Evolutionary conservation across 2,888 invertebrate species (phyloP).

Genomic region (Microctonus brassicae): DNA sequence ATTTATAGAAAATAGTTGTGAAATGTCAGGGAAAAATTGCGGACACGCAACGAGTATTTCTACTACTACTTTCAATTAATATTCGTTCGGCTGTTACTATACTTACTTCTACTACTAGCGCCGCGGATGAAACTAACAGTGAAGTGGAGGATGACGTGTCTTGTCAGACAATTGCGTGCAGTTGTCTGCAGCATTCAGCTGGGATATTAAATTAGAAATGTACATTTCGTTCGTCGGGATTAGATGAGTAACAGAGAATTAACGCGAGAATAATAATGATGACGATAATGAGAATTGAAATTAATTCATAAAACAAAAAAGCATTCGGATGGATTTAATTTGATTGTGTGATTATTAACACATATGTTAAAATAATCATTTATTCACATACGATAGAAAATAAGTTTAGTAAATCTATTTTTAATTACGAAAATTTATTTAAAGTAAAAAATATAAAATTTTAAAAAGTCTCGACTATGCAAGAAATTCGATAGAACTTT

Average conservation of each 20-base stretch:
- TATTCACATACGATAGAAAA: no score
- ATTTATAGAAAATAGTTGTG: slow-evolving; percentile 5
- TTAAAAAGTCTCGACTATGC: no score
- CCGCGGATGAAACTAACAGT: slow-evolving; percentile 7
- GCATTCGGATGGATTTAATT: neutral
- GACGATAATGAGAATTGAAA: neutral
- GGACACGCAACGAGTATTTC: slow-evolving; percentile 4
- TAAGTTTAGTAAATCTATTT: no score
- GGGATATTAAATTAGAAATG: slow-evolving; percentile 19
- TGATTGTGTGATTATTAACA: no score
- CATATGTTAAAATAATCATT: no score
- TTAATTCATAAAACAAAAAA: neutral
- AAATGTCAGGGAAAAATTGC: slow-evolving; percentile 31
- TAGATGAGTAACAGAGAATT: neutral
- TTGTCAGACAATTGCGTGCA: slow-evolving; percentile 45
- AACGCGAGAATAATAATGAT: neutral
- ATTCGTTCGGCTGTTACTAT: no score
- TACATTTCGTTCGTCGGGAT: slow-evolving; percentile 11
- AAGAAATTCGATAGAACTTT: no score
- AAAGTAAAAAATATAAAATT: no score
- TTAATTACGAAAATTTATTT: no score
- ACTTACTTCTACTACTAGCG: neutral
- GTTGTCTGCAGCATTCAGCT: slow-evolving; percentile 22
- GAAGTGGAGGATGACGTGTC: slow-evolving; percentile 44
- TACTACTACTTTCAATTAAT: neutral